phyloP scores from a whole-genome alignment of 2,888 invertebrate genomes.

The Glaucopsyche alexis region DNA sequence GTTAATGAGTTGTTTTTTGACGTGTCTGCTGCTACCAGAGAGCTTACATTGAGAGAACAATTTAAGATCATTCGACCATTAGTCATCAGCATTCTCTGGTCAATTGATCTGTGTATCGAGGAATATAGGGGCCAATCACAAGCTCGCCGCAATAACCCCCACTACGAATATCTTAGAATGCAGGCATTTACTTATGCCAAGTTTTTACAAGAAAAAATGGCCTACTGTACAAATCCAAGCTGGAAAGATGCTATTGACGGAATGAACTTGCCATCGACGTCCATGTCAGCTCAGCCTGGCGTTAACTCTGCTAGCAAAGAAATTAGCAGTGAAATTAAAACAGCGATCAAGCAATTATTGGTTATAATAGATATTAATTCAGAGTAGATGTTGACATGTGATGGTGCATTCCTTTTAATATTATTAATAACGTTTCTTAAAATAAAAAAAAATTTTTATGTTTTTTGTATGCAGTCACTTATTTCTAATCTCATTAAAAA shows the following conservation, averaged over 20 bases:
- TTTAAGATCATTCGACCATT: conserved; percentile 28
- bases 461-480: no score
- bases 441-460: no score
- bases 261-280: conserved; percentile 9
- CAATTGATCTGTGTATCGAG: conserved; percentile 16
- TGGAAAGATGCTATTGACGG: conserved; percentile 17
- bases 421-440: conserved; percentile 15
- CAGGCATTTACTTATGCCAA: conserved; percentile 5
- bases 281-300: conserved; percentile 3
- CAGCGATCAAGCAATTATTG: conserved; percentile 13
- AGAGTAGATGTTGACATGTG: conserved; percentile 16
- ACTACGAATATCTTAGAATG: conserved; percentile 14
- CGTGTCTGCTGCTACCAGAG: neutral
- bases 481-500: no score
- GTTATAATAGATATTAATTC: conserved; percentile 15
- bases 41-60: conserved; percentile 21
- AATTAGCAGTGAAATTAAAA: conserved; percentile 17
- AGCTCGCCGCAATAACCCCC: neutral
- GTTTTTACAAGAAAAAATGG: conserved; percentile 12
- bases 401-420: conserved; percentile 19
- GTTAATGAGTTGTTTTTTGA: conserved; percentile 5
- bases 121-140: neutral
- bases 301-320: neutral
- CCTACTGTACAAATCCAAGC: neutral
- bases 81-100: conserved; percentile 21